Evolutionary conservation across 2,113 vertebrate species (phyloP), one percentile per base, ranked within the genome.

Genomic region (Bubo bubo): DNA sequence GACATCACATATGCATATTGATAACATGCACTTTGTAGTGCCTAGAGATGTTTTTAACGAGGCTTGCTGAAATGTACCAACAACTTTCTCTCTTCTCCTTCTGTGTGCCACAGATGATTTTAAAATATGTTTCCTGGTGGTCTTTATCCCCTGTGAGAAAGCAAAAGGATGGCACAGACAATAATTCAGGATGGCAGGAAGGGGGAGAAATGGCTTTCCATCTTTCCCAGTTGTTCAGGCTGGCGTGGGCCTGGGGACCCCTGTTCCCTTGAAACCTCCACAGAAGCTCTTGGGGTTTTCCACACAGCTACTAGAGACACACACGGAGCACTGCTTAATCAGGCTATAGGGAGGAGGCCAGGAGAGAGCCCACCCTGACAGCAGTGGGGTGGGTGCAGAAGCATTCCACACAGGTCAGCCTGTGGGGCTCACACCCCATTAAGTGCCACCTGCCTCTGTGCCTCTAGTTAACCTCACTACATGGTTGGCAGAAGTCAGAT

Each of bases 1-100:
- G 98, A 98, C 95, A 98, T 97, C 97, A 84, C 98, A 98, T 98
- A 98, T 98, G 98, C 98, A 98, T 98, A 98, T 98, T 98, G 98
- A 98, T 98, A 98, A 98, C 97, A 95, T 97, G 97, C 96, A 97
- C 98, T 98, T 98, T 97, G 98, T 98, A 97, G 96, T 95, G 98
- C 98, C 98, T 97, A 96, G 97, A 98, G 98, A 98, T 98, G 98
- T 98, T 98, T 98, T 98, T 98, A 98, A 98, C 94, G 92, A 98
- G 98, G 95, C 96, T 96, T 94, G 95, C 97, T 98, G 96, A 98
- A 98, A 98, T 96, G 97, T 93, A 98, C 97, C 97, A 97, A 97
- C 95, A 96, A 97, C 97, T 97, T 98, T 98, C 95, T 97, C 96
- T 96, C 95, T 88, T 96, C 96, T 96, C 95, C 92, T 98, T 97